Evolutionary conservation across 2,888 invertebrate species (phyloP).

Genomic region (Andrena camellia): DNA sequence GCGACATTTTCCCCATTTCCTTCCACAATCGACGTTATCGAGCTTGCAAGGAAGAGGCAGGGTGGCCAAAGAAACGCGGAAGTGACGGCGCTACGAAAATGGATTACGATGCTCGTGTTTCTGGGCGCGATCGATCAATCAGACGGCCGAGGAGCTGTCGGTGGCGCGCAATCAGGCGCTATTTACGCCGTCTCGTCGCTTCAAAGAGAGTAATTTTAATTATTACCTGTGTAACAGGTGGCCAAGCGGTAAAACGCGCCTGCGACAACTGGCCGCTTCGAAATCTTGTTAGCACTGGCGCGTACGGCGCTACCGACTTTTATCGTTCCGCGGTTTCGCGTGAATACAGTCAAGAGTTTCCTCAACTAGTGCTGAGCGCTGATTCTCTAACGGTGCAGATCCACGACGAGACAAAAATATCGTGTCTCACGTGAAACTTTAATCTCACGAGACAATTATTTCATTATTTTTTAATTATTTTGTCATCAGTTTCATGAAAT

Average conservation of each 20-base stretch:
- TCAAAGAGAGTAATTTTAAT: constrained; percentile 44
- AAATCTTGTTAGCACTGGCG: constrained; percentile 31
- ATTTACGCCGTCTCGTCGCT: not conserved
- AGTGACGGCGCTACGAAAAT: not conserved
- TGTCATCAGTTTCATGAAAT: no score
- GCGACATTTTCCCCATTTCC: constrained; percentile 1
- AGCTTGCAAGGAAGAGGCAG: not conserved
- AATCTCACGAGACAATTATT: no score
- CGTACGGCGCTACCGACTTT: not conserved
- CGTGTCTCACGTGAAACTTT: no score
- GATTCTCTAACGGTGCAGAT: no score
- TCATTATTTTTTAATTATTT: no score
- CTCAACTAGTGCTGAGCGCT: no score
- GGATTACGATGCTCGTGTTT: not conserved
- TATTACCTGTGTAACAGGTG: constrained; percentile 44
- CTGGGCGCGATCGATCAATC: constrained; percentile 39
- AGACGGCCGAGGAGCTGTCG: not conserved
- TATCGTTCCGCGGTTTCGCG: constrained; percentile 15
- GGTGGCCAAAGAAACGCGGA: not conserved
- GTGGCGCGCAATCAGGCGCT: constrained; percentile 6
- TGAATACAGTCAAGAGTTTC: not conserved
- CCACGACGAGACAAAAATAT: no score
- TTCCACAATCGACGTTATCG: not conserved
- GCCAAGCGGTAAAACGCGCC: constrained; percentile 26
- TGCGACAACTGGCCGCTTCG: not conserved